Evolutionary conservation across 2,888 invertebrate species (phyloP).

Genomic region (Limnephilus lunatus): DNA sequence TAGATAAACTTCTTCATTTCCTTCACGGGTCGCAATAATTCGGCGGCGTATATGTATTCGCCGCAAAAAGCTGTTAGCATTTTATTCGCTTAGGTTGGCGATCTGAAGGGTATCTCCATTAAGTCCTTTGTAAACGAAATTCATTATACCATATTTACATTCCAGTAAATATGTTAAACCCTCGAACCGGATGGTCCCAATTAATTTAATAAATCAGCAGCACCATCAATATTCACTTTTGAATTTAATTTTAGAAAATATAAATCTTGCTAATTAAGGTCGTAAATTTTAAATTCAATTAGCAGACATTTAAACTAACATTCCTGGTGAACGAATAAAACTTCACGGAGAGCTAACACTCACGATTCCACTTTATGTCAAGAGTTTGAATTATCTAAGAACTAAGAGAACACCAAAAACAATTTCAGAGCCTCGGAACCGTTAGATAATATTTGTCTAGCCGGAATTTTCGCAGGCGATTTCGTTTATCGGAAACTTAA

Average conservation of each 20-base stretch:
- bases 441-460: not conserved
- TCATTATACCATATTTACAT: not conserved
- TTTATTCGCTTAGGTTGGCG: not conserved
- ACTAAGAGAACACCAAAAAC: not conserved
- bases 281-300: not conserved
- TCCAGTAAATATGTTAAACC: not conserved
- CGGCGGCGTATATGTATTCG: not conserved
- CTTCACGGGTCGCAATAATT: not conserved
- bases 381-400: not conserved
- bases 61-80: slow-evolving; percentile 12
- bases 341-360: not conserved
- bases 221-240: not conserved
- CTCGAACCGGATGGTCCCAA: not conserved
- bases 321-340: not conserved
- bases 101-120: not conserved
- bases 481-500: not conserved
- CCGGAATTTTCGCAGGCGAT: not conserved
- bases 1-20: slow-evolving; percentile 28
- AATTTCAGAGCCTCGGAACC: not conserved
- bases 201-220: not conserved
- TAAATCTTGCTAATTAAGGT: not conserved
- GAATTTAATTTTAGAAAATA: not conserved
- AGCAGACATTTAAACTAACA: not conserved
- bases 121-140: not conserved
- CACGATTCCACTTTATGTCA: slow-evolving; percentile 11